Percentiles rank a stretch among this genome's conserved stretches.
Evolutionary conservation across 53 echinoderm and acorn worm genomes (phyloP).

Genomic region (Holothuria scabra): DNA sequence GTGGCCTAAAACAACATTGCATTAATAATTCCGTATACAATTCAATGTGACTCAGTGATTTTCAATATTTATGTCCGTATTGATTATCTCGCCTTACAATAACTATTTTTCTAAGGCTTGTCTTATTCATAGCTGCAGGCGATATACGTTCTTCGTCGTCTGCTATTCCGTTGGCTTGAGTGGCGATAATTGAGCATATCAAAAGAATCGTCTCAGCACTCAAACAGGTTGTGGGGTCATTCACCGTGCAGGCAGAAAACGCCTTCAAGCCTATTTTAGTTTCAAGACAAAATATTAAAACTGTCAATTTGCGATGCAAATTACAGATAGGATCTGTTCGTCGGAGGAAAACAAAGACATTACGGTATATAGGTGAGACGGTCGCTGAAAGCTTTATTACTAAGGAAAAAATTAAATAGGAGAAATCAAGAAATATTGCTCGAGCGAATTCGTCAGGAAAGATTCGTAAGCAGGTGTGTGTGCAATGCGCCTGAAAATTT

Average conservation of each 20-base stretch:
- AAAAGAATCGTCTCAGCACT: neutral
- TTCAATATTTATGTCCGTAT: slow-evolving; percentile 35
- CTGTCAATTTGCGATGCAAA: slow-evolving; percentile 7
- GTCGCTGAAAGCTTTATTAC: slow-evolving; percentile 13
- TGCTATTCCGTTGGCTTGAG: too few relatives aligned
- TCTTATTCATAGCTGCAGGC: neutral
- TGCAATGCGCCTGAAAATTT: too few relatives aligned
- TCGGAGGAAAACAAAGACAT: neutral
- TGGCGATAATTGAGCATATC: too few relatives aligned
- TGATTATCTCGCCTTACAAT: slow-evolving; percentile 25
- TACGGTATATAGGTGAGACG: slow-evolving; percentile 10
- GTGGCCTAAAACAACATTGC: neutral
- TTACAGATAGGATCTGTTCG: slow-evolving; percentile 6
- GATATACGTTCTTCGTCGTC: too few relatives aligned
- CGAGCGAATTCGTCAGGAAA: too few relatives aligned
- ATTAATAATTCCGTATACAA: slow-evolving; percentile 2
- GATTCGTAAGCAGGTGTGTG: too few relatives aligned
- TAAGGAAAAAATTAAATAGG: too few relatives aligned
- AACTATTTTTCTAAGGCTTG: slow-evolving; percentile 23
- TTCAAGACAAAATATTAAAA: neutral
- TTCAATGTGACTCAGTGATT: slow-evolving; percentile 39
- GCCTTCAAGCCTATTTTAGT: neutral
- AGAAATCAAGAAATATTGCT: too few relatives aligned
- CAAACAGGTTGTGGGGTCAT: slow-evolving; percentile 46
- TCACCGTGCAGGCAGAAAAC: slow-evolving; percentile 34